A percentile compares a stretch with the other conserved stretches of the same genome.
Conservation (phyloP, 2,797 vertebrate species). For the Anableps anableps region DNA sequence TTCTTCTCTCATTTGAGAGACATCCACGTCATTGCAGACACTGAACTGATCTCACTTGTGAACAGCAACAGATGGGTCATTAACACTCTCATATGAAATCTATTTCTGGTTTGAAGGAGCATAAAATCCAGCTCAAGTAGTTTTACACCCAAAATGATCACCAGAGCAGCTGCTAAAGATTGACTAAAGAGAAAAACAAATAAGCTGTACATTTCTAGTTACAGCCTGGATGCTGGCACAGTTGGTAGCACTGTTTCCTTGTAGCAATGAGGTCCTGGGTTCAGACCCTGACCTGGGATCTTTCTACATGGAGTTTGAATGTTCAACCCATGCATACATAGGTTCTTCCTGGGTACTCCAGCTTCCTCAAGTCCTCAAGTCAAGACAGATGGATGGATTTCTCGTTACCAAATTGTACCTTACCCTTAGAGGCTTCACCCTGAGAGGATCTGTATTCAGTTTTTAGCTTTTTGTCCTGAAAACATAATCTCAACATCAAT, state of each 20-base stretch:
- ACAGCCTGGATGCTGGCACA: background rate
- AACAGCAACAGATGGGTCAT: constrained; percentile 4
- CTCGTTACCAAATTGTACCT: background rate
- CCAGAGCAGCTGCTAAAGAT: background rate
- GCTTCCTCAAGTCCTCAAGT: background rate
- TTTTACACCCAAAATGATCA: background rate
- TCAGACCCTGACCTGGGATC: background rate
- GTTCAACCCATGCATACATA: background rate
- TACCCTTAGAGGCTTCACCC: background rate
- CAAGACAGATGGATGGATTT: background rate
- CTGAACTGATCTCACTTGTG: background rate
- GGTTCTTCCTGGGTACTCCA: background rate
- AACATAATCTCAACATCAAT: background rate
- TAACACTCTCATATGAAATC: constrained; percentile 2
- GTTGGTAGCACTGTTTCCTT: background rate
- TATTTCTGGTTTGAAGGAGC: background rate
- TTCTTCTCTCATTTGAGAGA: background rate
- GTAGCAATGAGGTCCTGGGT: background rate
- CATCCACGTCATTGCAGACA: background rate
- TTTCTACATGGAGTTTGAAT: background rate
- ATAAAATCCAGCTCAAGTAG: background rate
- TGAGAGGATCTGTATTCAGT: background rate
- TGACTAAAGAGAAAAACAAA: background rate
- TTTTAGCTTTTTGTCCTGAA: background rate
- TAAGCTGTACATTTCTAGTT: background rate